phyloP scores from a whole-genome alignment of 2,797 vertebrate species.

The Anguilla megastoma region DNA sequence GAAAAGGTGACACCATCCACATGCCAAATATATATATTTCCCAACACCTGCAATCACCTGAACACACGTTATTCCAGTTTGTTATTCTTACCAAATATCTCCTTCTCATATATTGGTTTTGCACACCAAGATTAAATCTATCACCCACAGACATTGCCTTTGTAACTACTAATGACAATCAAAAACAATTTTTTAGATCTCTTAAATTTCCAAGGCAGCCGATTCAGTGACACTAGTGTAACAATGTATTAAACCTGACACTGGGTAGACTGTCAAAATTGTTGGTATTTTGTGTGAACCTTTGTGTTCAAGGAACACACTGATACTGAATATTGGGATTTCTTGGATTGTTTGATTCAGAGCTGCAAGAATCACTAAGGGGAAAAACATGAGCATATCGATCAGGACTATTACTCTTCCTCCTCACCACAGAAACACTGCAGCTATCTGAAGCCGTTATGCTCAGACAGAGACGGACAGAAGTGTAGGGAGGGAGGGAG shows the following conservation, averaged over 20 bases:
- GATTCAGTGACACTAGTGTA: background rate
- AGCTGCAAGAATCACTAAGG: background rate
- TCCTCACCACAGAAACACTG: background rate
- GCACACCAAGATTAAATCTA: background rate
- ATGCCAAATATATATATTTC: background rate
- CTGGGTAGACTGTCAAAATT: background rate
- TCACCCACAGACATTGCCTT: background rate
- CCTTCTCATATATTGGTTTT: background rate
- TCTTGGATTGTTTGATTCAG: background rate
- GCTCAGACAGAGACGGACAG: background rate
- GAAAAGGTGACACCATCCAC: background rate
- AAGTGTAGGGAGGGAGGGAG: background rate
- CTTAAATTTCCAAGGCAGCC: background rate
- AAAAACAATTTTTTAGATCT: background rate
- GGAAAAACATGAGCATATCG: background rate
- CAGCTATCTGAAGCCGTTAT: background rate
- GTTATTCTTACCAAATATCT: constrained; percentile 4
- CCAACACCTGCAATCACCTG: background rate
- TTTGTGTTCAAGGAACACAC: background rate
- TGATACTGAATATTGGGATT: background rate
- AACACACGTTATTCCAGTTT: background rate
- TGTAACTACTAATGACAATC: background rate
- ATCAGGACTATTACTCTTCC: constrained; percentile 1
- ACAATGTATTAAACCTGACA: background rate
- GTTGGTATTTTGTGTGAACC: background rate